A percentile compares a stretch with the other conserved stretches of the same genome.
phyloP scores from a whole-genome alignment of 2,888 invertebrate species.

The Sclerodermus sp. region DNA sequence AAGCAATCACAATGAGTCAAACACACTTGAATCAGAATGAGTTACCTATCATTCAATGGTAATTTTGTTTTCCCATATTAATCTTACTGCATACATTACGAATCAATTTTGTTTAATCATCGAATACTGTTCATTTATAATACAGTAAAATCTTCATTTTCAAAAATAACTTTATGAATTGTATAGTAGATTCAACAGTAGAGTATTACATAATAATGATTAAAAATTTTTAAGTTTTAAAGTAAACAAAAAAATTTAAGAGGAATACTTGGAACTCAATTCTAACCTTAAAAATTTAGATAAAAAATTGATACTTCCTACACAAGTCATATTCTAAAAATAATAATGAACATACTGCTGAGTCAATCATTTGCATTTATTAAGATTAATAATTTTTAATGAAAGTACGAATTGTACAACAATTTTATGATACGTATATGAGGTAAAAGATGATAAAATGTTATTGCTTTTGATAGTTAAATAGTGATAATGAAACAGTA shows the following conservation, averaged over 20 bases:
- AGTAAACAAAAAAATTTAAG: too few species aligned
- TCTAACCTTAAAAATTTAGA: too few species aligned
- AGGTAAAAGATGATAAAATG: background rate
- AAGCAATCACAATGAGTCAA: background rate
- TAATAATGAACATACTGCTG: background rate
- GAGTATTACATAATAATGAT: background rate
- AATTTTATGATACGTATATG: conserved; percentile 6
- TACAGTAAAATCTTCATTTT: background rate
- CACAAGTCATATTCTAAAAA: too few species aligned
- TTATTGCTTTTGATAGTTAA: conserved; percentile 28
- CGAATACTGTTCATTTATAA: background rate
- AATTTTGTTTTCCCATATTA: conserved; percentile 32
- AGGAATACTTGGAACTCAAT: too few species aligned
- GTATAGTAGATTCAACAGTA: background rate
- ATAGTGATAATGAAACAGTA: background rate
- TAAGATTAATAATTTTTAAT: conserved; percentile 13
- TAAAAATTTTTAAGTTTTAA: conserved; percentile 1
- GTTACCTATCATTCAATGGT: conserved; percentile 38
- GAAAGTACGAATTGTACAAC: conserved; percentile 6
- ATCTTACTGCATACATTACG: conserved; percentile 37
- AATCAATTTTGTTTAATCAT: conserved; percentile 38
- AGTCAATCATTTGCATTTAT: background rate
- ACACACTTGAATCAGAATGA: background rate
- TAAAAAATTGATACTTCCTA: too few species aligned
- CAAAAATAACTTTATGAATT: background rate